These are phyloP conservation scores for Syndactyla subalaris DNA, from an alignment of 2,797 vertebrate species.

Conservation along the genomic window DNA sequence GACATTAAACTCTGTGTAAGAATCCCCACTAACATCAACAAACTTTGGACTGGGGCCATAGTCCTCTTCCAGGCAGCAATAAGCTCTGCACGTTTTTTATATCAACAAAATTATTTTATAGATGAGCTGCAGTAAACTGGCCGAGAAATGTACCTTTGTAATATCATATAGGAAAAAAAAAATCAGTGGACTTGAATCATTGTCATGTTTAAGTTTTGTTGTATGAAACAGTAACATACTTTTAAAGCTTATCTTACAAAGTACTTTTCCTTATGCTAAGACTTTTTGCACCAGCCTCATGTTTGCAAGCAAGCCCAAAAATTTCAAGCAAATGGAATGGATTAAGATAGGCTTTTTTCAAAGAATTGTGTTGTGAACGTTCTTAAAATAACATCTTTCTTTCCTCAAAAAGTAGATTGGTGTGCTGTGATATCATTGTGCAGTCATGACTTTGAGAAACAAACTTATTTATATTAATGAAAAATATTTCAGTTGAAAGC, in stretches of 20 bases:
- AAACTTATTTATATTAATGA: conserved; percentile 47
- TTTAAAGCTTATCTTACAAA: neutral
- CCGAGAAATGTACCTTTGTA: neutral
- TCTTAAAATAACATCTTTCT: conserved; percentile 45
- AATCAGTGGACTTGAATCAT: neutral
- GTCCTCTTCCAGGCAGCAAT: conserved; percentile 7
- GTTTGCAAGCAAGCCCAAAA: neutral
- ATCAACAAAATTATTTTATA: conserved; percentile 27
- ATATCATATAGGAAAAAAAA: neutral
- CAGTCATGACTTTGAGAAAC: conserved; percentile 17
- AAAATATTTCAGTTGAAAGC: conserved; percentile 68
- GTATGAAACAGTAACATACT: neutral
- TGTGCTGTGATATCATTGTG: conserved; percentile 45
- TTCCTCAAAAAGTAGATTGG: conserved; percentile 17
- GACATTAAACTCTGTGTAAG: neutral
- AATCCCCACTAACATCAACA: neutral
- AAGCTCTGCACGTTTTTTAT: neutral
- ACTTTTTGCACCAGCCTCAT: neutral
- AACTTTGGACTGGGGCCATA: neutral
- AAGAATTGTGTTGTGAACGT: conserved; percentile 31
- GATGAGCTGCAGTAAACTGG: neutral
- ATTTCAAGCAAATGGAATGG: neutral
- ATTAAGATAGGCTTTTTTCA: conserved; percentile 5
- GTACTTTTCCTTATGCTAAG: neutral
- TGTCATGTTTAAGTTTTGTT: neutral